These are phyloP conservation scores for Ectobius pallidus DNA, from an alignment of 2,888 invertebrate genomes.

Conservation along the genomic window DNA sequence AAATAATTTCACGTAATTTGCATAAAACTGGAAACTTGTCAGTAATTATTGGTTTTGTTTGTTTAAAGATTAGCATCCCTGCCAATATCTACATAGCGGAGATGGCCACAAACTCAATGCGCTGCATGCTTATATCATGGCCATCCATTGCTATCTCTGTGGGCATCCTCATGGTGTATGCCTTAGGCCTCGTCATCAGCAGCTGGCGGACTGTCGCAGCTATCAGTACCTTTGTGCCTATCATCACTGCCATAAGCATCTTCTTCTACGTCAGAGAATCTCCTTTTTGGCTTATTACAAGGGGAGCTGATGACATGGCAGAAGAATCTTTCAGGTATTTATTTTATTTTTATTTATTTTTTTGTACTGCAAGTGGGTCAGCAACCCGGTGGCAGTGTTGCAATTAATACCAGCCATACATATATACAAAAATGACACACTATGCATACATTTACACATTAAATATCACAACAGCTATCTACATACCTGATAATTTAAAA, in stretches of 20 bases:
- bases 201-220: slow-evolving; percentile 29
- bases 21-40: no score
- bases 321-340: background rate
- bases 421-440: no score
- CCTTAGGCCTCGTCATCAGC: slow-evolving; percentile 19
- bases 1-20: no score
- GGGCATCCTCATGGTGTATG: slow-evolving; percentile 36
- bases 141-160: slow-evolving; percentile 39
- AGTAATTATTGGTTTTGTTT: no score
- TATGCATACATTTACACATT: no score
- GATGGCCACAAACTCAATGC: slow-evolving; percentile 53
- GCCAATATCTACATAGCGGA: slow-evolving; percentile 62
- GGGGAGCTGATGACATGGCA: slow-evolving; percentile 59
- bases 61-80: slow-evolving; percentile 61
- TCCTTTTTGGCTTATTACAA: slow-evolving; percentile 60
- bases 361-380: no score
- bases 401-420: no score
- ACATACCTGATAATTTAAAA: no score
- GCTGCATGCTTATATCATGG: slow-evolving; percentile 41
- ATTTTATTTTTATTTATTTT: no score
- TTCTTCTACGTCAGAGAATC: slow-evolving; percentile 61
- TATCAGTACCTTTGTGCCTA: slow-evolving; percentile 49
- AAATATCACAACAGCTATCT: no score
- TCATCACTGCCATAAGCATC: slow-evolving; percentile 59
- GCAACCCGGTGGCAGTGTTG: no score